Percentiles rank a stretch among this genome's conserved stretches.
Evolutionary conservation across 2,888 invertebrate genomes (phyloP).

Genomic region (Elysia crispata): DNA sequence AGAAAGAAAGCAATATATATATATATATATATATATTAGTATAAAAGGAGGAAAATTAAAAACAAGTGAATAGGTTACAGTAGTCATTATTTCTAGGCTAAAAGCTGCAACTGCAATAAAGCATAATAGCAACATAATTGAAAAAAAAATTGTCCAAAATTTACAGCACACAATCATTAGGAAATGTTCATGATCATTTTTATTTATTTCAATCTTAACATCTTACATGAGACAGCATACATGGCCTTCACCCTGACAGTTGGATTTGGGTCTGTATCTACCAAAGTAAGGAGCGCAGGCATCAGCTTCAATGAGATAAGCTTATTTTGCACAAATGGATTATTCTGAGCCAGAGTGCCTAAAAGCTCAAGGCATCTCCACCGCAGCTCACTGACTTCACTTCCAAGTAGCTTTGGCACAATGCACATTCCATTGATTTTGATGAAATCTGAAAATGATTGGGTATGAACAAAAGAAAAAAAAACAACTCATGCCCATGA

Average conservation of each 20-base stretch:
- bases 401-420: slow-evolving; percentile 84
- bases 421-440: slow-evolving; percentile 89
- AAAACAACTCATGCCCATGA: no score
- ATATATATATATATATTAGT: no score
- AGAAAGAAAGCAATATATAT: no score
- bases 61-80: no score
- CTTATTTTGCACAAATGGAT: slow-evolving; percentile 88
- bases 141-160: no score
- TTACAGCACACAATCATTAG: no score
- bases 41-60: no score
- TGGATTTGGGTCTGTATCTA: slow-evolving; percentile 81
- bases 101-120: neutral
- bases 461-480: neutral
- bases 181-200: neutral
- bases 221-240: slow-evolving; percentile 88
- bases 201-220: no score
- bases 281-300: slow-evolving; percentile 82
- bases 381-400: slow-evolving; percentile 82
- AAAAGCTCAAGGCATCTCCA: slow-evolving; percentile 84
- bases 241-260: slow-evolving; percentile 84
- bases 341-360: slow-evolving; percentile 90
- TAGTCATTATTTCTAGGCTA: no score
- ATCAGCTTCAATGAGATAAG: slow-evolving; percentile 83
- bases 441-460: slow-evolving; percentile 83
- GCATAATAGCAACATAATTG: neutral